Evolutionary conservation across 1,140 invertebrate species (phyloP).

Genomic region (Cydia splendana): DNA sequence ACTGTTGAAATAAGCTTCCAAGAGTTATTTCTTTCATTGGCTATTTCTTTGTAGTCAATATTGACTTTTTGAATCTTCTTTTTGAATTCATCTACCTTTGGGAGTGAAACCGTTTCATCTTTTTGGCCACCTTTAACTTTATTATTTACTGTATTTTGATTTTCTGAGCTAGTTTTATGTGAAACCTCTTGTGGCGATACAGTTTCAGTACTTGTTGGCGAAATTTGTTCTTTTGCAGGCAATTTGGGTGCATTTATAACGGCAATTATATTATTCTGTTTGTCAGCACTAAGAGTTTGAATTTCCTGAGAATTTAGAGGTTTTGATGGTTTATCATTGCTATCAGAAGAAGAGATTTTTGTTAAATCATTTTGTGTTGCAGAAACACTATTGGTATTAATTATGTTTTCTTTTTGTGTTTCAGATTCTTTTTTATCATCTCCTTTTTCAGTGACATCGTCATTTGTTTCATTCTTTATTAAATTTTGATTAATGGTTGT

Average conservation of each 20-base stretch:
- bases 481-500: not conserved
- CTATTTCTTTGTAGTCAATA: slow-evolving; percentile 68
- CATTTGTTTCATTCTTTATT: not conserved
- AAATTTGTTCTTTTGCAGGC: slow-evolving; percentile 10
- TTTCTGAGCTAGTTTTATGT: slow-evolving; percentile 6
- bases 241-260: slow-evolving; percentile 6
- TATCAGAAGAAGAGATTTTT: slow-evolving; percentile 19
- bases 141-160: slow-evolving; percentile 30
- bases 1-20: slow-evolving; percentile 76
- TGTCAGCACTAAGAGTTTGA: slow-evolving; percentile 24
- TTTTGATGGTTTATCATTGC: not conserved
- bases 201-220: slow-evolving; percentile 32
- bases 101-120: slow-evolving; percentile 44
- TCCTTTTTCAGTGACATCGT: not conserved
- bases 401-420: not conserved
- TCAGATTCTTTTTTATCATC: not conserved
- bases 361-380: slow-evolving; percentile 29
- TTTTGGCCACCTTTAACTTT: slow-evolving; percentile 13
- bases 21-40: slow-evolving; percentile 65
- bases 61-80: slow-evolving; percentile 77
- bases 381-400: not conserved
- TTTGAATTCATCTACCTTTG: slow-evolving; percentile 72
- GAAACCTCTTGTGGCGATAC: slow-evolving; percentile 29
- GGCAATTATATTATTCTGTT: slow-evolving; percentile 33
- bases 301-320: not conserved